Evolutionary conservation across 2,888 invertebrate genomes (phyloP), one percentile per base, ranked within the genome.

Genomic region (Lysandra bellargus): DNA sequence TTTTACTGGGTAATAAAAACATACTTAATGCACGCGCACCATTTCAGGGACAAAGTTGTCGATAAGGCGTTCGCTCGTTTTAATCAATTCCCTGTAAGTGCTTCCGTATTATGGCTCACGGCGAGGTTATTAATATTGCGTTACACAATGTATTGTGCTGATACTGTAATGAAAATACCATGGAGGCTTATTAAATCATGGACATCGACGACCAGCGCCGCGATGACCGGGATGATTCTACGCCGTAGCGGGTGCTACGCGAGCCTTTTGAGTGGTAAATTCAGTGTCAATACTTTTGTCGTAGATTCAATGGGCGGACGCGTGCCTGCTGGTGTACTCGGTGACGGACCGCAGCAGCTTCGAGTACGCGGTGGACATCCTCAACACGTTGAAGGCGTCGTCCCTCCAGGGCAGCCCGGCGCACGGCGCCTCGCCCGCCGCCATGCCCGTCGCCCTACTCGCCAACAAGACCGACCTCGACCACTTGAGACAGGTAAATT

Each of bases 401-500:
- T 89, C 92, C 1, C 91, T 95, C 74, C 92, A 95, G 37, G 93
- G 88, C n/a, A 94, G 93, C 78, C 96, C 96, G 0, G 95, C 96
- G 1, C 95, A 96, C 82, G 92, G 96, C 37, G 89, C 96, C 4
- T 96, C 95, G 85, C 92, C 88, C 82, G 78, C 85, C 23, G 92
- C 86, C 84, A 93, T 94, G 94, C 96, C 96, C 0, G 92, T 96
- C 30, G 96, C 97, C 74, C 90, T 98, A 78, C 92, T 98, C 72
- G 97, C 96, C 80, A 98, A 98, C 92, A 98, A 97, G 90, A 96
- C 96, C 61, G 97, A 98, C 92, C 93, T 98, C 87, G 97, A 97
- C 88, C 97, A 97, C 90, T 94, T 97, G 81, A 93, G 97, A 95
- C 96, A 96, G 95, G 97, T 97, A 87, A 91, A 92, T 74, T n/a